Evolutionary conservation across 2,888 invertebrate species (phyloP).

Genomic region (Harpagoxenus sublaevis): DNA sequence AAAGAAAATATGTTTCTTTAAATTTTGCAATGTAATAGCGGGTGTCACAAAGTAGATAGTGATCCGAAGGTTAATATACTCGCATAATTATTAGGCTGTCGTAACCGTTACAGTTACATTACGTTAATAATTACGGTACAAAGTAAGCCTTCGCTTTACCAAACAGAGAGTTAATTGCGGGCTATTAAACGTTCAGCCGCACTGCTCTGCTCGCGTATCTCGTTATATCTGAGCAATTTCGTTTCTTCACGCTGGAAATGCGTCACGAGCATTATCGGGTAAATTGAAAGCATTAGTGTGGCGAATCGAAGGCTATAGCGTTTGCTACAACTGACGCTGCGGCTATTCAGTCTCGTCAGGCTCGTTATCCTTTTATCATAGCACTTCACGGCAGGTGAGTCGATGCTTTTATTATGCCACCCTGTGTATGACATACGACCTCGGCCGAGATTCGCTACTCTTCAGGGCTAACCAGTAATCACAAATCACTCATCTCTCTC

Average conservation of each 20-base stretch:
- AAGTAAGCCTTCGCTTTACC: constrained; percentile 25
- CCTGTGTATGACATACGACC: constrained; percentile 32
- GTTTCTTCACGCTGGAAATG: constrained; percentile 45
- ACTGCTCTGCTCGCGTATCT: constrained; percentile 24
- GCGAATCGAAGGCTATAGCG: constrained; percentile 51
- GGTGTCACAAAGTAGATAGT: background rate
- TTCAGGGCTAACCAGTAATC: constrained; percentile 20
- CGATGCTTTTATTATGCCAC: constrained; percentile 35
- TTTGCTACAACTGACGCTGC: constrained; percentile 29
- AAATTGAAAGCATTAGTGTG: constrained; percentile 49
- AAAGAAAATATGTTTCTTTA: background rate
- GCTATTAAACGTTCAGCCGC: constrained; percentile 47
- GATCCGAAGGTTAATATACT: background rate
- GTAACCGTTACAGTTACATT: constrained; percentile 23
- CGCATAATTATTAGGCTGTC: constrained; percentile 14
- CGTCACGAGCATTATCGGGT: constrained; percentile 47
- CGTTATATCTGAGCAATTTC: constrained; percentile 43
- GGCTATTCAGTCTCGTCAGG: constrained; percentile 35
- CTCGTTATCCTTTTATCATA: constrained; percentile 49
- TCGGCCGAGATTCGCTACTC: constrained; percentile 34
- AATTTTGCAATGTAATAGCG: constrained; percentile 1
- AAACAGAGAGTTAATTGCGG: constrained; percentile 41
- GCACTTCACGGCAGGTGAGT: constrained; percentile 19
- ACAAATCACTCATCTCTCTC: constrained; percentile 12
- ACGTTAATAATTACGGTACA: constrained; percentile 42